Conservation (phyloP, 2,113 vertebrate genomes). For the Perccottus glenii region DNA sequence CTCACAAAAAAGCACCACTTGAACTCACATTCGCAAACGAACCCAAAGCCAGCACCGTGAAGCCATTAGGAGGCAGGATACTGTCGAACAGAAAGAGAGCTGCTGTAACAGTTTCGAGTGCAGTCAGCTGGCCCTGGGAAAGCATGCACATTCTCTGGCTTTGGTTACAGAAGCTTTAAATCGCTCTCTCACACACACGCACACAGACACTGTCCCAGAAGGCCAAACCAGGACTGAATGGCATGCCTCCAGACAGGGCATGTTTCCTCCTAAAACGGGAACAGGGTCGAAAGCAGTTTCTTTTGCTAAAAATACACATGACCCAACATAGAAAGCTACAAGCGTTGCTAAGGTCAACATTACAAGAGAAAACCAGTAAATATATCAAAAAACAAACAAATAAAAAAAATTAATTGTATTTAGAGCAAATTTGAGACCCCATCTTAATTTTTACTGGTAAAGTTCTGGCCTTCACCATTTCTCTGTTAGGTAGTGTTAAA, state of each 20-base stretch:
- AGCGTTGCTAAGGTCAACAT: constrained; percentile 9
- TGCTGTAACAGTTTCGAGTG: constrained; percentile 49
- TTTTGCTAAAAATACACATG: constrained; percentile 64
- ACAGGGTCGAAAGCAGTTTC: constrained; percentile 36
- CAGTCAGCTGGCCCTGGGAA: constrained; percentile 72
- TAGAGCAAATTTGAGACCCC: too few species aligned
- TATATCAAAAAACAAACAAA: not conserved
- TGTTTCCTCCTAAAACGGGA: constrained; percentile 34
- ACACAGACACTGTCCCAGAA: constrained; percentile 41
- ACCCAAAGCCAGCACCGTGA: not conserved
- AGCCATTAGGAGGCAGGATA: constrained; percentile 24
- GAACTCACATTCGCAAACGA: constrained; percentile 14
- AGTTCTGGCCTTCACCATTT: too few species aligned
- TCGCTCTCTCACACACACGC: constrained; percentile 44
- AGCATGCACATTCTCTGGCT: constrained; percentile 62
- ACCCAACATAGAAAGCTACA: constrained; percentile 11
- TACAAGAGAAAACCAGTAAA: constrained; percentile 15
- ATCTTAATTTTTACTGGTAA: too few species aligned
- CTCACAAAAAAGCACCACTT: constrained; percentile 6
- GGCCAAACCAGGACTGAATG: constrained; percentile 28
- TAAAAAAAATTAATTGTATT: too few species aligned
- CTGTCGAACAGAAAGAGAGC: constrained; percentile 26
- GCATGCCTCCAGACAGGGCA: constrained; percentile 44
- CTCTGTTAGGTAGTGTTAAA: too few species aligned
- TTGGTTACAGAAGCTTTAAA: constrained; percentile 64